A percentile compares a stretch with the other conserved stretches of the same genome.
These are phyloP conservation scores for Chrysochloris asiatica DNA, from an alignment of 2,113 vertebrate species.

Conservation along the genomic window DNA sequence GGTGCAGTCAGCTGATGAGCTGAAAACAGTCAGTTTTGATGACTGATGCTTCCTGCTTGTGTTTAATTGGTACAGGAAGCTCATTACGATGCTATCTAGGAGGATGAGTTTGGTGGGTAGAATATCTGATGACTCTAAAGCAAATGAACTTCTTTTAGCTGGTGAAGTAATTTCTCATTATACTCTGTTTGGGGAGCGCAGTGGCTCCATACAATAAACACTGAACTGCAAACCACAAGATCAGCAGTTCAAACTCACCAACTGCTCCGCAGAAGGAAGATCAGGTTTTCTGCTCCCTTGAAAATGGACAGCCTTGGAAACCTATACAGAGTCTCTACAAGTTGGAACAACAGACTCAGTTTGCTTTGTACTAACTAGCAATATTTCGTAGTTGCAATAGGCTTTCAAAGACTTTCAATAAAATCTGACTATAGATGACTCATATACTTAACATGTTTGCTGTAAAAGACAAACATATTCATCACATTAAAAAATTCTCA, in stretches of 20 bases:
- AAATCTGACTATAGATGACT: conserved; percentile 17
- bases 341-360: conserved; percentile 46
- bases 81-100: conserved; percentile 68
- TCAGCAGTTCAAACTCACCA: no score
- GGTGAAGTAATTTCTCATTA: conserved; percentile 67
- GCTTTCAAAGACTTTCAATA: conserved; percentile 41
- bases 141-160: conserved; percentile 61
- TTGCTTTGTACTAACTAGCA: conserved; percentile 62
- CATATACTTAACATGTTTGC: not conserved
- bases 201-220: no score
- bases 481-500: conserved; percentile 46
- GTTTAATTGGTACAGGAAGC: conserved; percentile 74
- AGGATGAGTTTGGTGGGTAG: conserved; percentile 55
- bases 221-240: no score
- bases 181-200: no score
- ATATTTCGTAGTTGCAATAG: conserved; percentile 2
- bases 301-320: no score
- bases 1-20: conserved; percentile 44
- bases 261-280: no score
- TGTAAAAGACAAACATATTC: not conserved
- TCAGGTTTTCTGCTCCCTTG: no score
- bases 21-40: conserved; percentile 63
- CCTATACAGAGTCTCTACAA: no score
- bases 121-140: conserved; percentile 71
- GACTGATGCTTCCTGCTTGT: conserved; percentile 70